These are phyloP conservation scores for Carapus acus DNA, from an alignment of 2,797 vertebrate genomes.

Conservation along the genomic window DNA sequence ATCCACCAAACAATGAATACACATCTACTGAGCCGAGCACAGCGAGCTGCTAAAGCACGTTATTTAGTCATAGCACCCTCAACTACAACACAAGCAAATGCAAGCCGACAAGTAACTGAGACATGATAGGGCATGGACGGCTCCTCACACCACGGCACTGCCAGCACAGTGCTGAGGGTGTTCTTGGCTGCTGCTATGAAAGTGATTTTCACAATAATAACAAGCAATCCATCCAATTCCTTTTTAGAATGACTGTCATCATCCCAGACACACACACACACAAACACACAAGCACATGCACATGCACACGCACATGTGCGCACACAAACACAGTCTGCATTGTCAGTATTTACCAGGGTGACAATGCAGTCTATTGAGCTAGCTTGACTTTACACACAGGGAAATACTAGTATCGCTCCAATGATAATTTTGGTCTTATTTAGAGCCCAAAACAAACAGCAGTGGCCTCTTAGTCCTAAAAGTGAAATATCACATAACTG, in stretches of 20 bases:
- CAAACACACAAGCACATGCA: too few relatives aligned
- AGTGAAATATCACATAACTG: too few relatives aligned
- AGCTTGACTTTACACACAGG: too few relatives aligned
- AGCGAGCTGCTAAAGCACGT: not conserved
- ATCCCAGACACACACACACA: constrained; percentile 2
- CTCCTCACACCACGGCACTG: constrained; percentile 11
- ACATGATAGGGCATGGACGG: constrained; percentile 6
- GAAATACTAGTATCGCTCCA: too few relatives aligned
- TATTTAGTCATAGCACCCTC: not conserved
- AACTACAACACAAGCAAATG: not conserved
- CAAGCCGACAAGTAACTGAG: constrained; percentile 13
- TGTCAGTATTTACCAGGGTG: not conserved
- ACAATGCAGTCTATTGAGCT: constrained; percentile 7
- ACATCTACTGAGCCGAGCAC: not conserved
- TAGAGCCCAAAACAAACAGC: too few relatives aligned
- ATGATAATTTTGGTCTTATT: too few relatives aligned
- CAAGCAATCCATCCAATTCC: constrained; percentile 22
- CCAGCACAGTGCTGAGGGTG: constrained; percentile 9
- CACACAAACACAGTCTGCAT: too few relatives aligned
- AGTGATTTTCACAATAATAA: constrained; percentile 26
- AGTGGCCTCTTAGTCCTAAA: too few relatives aligned
- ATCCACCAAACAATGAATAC: not conserved
- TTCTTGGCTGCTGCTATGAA: constrained; percentile 15
- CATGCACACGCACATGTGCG: too few relatives aligned
- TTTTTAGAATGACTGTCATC: constrained; percentile 20